Base-by-base conservation (phyloP, 2,888 invertebrate genomes). In the Meta bourneti region DNA sequence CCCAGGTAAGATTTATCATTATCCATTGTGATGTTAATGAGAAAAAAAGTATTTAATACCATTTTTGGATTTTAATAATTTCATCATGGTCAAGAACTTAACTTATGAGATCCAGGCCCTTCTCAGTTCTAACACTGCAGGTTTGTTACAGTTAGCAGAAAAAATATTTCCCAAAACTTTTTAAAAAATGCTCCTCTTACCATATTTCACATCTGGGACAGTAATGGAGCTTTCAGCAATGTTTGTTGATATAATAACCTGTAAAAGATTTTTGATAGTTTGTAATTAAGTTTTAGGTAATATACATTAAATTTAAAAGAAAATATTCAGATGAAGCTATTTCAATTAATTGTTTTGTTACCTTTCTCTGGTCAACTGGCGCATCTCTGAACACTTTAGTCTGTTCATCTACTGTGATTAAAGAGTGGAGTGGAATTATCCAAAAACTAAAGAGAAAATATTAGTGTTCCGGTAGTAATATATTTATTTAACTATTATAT, bases 141-240 rank as follows among this genome's bases (percentile, higher is more conserved):
- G 4, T 34, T 34, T 34, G 34, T 34, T 34, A 34, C 34, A 34
- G 34, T 34, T 34, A 34, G 34, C 34, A 34, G 4, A 1, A 34
- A 34, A 34, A 34, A n/a, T n/a, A n/a, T n/a, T n/a, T n/a, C n/a
- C n/a, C n/a, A n/a, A 34, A 20, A 79, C 11, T 4, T 16, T n/a
- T 74, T 1, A 34, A 74, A 19, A 16, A 61, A 61, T 16, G 16
- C 6, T 61, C 16, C 6, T 69, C 77, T 70, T 92, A 93, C 94
- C 93, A 95, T 97, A 98, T 95, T 96, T 97, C 20, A 98, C 96
- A 95, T 98, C 98, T 0, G 97, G 97, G 8, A 98, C 98, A 0
- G 98, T 98, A 93, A 98, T 97, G 81, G 98, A 98, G 95, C 98
- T 98, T 95, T 98, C 98, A 0, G 98, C 98, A 93, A 98, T 98